Evolutionary conservation across 1,140 invertebrate genomes (phyloP).

Genomic region (Sipha flava): DNA sequence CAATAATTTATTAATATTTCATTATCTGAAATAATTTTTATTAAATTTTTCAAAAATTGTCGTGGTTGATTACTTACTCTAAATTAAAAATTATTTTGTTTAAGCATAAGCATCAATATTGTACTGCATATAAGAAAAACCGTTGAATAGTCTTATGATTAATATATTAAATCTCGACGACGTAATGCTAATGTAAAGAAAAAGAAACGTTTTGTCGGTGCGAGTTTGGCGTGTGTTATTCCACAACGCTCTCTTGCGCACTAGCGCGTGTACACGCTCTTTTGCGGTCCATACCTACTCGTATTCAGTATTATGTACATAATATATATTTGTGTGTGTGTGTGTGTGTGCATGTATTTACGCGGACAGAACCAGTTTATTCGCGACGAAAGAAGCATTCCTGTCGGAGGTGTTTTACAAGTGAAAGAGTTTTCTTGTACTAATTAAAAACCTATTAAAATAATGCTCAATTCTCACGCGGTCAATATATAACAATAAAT

Average conservation of each 20-base stretch:
- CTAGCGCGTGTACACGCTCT: neutral
- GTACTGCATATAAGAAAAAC: too few species aligned
- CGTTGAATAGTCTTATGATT: too few species aligned
- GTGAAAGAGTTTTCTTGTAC: constrained; percentile 25
- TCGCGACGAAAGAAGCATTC: constrained; percentile 21
- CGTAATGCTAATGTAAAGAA: neutral
- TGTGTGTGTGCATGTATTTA: neutral
- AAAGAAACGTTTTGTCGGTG: neutral
- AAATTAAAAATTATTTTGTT: too few species aligned
- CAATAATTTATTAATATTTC: too few species aligned
- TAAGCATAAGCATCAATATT: too few species aligned
- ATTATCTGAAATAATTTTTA: too few species aligned
- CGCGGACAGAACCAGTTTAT: neutral
- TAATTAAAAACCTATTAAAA: constrained; percentile 32
- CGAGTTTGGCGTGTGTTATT: neutral
- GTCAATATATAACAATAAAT: constrained; percentile 7
- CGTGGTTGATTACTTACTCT: too few species aligned
- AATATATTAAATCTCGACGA: too few species aligned
- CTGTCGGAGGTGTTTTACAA: constrained; percentile 21
- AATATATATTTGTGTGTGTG: too few species aligned
- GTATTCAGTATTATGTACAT: too few species aligned
- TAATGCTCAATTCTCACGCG: constrained; percentile 20
- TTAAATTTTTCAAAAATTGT: too few species aligned
- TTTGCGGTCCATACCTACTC: too few species aligned
- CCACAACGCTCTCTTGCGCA: neutral